Evolutionary conservation across 2,888 invertebrate genomes (phyloP), one percentile per base, ranked within the genome.

Genomic region (Melinaea marsaeus): DNA sequence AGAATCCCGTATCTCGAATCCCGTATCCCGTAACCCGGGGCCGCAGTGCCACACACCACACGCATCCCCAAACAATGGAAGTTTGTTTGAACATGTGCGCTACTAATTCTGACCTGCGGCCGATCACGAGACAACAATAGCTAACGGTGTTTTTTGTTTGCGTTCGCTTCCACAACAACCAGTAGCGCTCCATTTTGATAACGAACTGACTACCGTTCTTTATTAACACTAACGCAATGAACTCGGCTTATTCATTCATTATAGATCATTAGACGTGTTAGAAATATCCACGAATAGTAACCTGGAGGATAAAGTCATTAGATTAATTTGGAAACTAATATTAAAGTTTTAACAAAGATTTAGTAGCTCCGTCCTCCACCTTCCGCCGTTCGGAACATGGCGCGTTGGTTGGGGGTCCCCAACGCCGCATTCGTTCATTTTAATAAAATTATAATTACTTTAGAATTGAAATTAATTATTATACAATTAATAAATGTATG

Each of bases 81-180:
- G 84, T 83, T 85, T 88, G 87, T 88, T 89, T 88, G 80, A 84
- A 88, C 90, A 90, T 88, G 86, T 90, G 90, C 81, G 84, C 83
- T 88, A 86, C 90, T 90, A 90, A 90, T 86, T 90, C 80, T 85
- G 88, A 87, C 85, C 85, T 79, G 85, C 76, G 70, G 69, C 70
- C 77, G 84, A 77, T 84, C 84, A 84, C 83, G 80, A 79, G 79
- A 74, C 75, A 84, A 90, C 88, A 88, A 89, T 88, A 80, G 86
- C 83, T 89, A 90, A 90, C 90, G 88, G 88, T 68, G 67, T 79
- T 83, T 80, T 80, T 84, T 80, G 73, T 73, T 75, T 83, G 81
- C 81, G 80, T 80, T 81, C 76, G 76, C 76, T 77, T 82, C 75
- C 74, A 78, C 81, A 80, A 75, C 83, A 83, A 83, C 79, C 79